Evolutionary conservation across 2,797 vertebrate genomes (phyloP).

Genomic region (Anomalospiza imberbis): DNA sequence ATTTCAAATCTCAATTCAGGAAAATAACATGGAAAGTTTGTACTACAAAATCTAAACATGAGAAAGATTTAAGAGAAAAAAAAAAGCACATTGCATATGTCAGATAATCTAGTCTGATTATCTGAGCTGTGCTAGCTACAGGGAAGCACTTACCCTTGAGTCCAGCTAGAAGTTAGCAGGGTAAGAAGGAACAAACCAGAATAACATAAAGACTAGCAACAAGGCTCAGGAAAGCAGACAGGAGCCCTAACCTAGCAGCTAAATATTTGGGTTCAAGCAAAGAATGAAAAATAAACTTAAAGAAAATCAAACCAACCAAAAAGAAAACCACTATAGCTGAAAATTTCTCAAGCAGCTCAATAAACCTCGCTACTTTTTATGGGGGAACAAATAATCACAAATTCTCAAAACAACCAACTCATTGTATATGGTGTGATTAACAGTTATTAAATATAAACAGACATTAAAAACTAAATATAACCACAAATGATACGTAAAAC

Average conservation of each 20-base stretch:
- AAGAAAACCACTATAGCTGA: slow-evolving; percentile 54
- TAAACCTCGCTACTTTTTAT: slow-evolving; percentile 58
- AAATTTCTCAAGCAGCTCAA: slow-evolving; percentile 67
- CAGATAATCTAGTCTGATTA: slow-evolving; percentile 99
- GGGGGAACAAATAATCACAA: slow-evolving; percentile 64
- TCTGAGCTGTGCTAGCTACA: slow-evolving; percentile 99
- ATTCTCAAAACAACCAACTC: slow-evolving; percentile 67
- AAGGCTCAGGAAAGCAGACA: slow-evolving; percentile 99
- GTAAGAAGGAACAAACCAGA: slow-evolving; percentile 99
- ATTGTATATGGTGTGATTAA: slow-evolving; percentile 64
- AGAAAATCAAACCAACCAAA: slow-evolving; percentile 69
- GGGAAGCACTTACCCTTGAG: slow-evolving; percentile 97
- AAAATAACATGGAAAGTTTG: slow-evolving; percentile 84
- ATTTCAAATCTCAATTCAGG: slow-evolving; percentile 88
- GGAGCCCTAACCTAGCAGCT: slow-evolving; percentile 98
- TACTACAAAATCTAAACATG: slow-evolving; percentile 97
- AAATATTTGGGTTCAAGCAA: slow-evolving; percentile 95
- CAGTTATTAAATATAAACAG: slow-evolving; percentile 68
- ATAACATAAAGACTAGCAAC: slow-evolving; percentile 99
- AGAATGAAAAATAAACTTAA: slow-evolving; percentile 93
- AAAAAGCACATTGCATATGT: slow-evolving; percentile 97
- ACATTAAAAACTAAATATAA: slow-evolving; percentile 69
- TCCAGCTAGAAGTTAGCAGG: slow-evolving; percentile 99
- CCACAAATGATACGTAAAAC: slow-evolving; percentile 65
- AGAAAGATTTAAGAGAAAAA: slow-evolving; percentile 89